phyloP scores from a whole-genome alignment of 2,888 invertebrate species.

The Cheilosia vernalis region DNA sequence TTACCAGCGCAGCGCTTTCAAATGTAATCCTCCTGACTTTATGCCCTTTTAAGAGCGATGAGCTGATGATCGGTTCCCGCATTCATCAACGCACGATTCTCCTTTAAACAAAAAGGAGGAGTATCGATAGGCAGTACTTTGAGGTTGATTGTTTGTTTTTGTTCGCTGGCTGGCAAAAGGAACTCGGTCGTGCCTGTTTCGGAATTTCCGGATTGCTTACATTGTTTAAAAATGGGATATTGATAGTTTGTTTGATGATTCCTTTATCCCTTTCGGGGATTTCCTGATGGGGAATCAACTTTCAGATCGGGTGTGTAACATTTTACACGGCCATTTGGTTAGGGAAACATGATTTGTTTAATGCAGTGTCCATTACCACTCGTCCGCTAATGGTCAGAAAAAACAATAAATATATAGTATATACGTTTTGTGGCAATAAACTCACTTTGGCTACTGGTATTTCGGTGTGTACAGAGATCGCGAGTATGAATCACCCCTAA shows the following conservation, averaged over 20 bases:
- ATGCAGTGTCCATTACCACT: constrained; percentile 65
- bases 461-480: background rate
- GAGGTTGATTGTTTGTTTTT: constrained; percentile 73
- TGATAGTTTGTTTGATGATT: constrained; percentile 47
- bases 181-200: constrained; percentile 60
- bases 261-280: constrained; percentile 11
- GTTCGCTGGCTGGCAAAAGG: constrained; percentile 40
- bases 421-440: constrained; percentile 16
- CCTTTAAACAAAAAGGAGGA: constrained; percentile 38
- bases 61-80: constrained; percentile 60
- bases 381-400: constrained; percentile 58
- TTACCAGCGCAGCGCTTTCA: constrained; percentile 44
- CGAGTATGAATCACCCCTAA: constrained; percentile 33
- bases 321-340: constrained; percentile 30
- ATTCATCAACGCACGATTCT: constrained; percentile 66
- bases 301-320: constrained; percentile 1
- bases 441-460: constrained; percentile 40
- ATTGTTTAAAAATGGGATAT: constrained; percentile 25
- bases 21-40: constrained; percentile 71
- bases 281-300: background rate
- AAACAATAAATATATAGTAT: constrained; percentile 8
- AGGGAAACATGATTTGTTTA: constrained; percentile 46
- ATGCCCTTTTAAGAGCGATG: constrained; percentile 66
- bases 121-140: constrained; percentile 62
- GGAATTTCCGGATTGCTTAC: constrained; percentile 68